These are phyloP conservation scores for Sphinx pinastri DNA, from an alignment of 2,888 invertebrate species.

Conservation along the genomic window DNA sequence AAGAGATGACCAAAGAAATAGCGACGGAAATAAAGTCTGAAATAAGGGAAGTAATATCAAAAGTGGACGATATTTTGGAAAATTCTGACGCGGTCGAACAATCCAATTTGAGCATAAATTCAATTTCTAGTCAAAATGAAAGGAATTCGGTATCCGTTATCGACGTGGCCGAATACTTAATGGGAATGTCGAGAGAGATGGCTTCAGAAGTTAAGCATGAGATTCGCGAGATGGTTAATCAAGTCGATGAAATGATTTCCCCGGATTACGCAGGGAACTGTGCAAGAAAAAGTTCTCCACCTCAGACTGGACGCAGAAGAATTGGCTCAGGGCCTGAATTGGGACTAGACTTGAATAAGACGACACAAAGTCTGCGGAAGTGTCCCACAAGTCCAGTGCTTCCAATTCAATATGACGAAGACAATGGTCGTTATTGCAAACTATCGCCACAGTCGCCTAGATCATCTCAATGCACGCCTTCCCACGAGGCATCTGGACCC, in stretches of 20 bases:
- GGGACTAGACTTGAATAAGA: slow-evolving; percentile 67
- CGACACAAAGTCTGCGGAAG: slow-evolving; percentile 64
- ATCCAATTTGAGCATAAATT: slow-evolving; percentile 75
- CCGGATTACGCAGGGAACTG: slow-evolving; percentile 69
- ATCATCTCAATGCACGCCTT: slow-evolving; percentile 74
- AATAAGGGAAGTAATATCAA: slow-evolving; percentile 90
- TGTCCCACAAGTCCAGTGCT: slow-evolving; percentile 79
- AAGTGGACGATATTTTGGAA: slow-evolving; percentile 90
- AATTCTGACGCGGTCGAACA: slow-evolving; percentile 86
- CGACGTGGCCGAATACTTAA: slow-evolving; percentile 90
- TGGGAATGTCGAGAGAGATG: slow-evolving; percentile 91
- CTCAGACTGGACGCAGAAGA: slow-evolving; percentile 69
- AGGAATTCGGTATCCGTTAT: slow-evolving; percentile 89
- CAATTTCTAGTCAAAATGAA: slow-evolving; percentile 85
- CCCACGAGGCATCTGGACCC: slow-evolving; percentile 72
- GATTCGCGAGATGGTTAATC: slow-evolving; percentile 88
- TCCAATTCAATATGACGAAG: slow-evolving; percentile 66
- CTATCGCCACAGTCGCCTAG: slow-evolving; percentile 73
- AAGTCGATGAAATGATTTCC: slow-evolving; percentile 88
- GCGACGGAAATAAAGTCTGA: slow-evolving; percentile 93
- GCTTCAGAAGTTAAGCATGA: slow-evolving; percentile 91
- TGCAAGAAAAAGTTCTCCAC: slow-evolving; percentile 76
- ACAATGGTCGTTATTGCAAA: slow-evolving; percentile 59
- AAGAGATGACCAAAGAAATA: slow-evolving; percentile 90
- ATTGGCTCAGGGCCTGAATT: slow-evolving; percentile 76